Base-by-base conservation (phyloP, 2,888 invertebrate genomes). In the Fissipunctia ypsillon region DNA sequence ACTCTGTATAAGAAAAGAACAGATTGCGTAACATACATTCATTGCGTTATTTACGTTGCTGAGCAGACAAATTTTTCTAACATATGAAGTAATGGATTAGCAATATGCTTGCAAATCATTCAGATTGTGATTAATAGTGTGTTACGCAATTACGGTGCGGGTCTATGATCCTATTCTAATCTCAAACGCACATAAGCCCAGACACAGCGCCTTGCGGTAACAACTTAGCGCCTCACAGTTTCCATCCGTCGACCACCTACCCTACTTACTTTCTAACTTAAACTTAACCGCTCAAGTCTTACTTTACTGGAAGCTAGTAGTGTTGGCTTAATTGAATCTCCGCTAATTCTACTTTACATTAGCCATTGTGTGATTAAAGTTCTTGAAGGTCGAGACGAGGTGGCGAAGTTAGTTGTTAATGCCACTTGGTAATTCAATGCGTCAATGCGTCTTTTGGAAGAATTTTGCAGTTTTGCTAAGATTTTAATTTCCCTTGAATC, bases 311-410 rank as follows among this genome's bases (percentile, higher is more conserved):
- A 7, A 64, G 25, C 22, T 43, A 45, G 43, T 35, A 43, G 31
- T 50, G 63, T 72, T 72, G 12, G 48, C 57, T 64, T 72, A 81
- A 80, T 80, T 77, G 72, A 72, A 80, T 81, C 57, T 31, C 10
- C n/a, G 43, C 72, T 72, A 80, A 81, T 72, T 77, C 72, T 54
- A 72, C 72, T 81, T 57, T 54, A 73, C 68, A 71, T 76, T 63
- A 65, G 56, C 60, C n/a, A 52, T 48, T 41, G 63, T 54, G 72
- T 43, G 63, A 74, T 56, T 50, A 19, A 61, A 72, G 54, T 81
- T 72, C 57, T 67, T 66, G 70, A 77, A 79, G 72, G 54, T 63
- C 28, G 52, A 68, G 28, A 56, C 38, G 59, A 48, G 54, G 45
- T 52, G 43, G 54, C 48, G 14, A 54, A 76, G 76, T 74, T 80